These are phyloP conservation scores for Nymphalis c-album DNA, from an alignment of 2,888 invertebrate genomes.

Conservation along the genomic window DNA sequence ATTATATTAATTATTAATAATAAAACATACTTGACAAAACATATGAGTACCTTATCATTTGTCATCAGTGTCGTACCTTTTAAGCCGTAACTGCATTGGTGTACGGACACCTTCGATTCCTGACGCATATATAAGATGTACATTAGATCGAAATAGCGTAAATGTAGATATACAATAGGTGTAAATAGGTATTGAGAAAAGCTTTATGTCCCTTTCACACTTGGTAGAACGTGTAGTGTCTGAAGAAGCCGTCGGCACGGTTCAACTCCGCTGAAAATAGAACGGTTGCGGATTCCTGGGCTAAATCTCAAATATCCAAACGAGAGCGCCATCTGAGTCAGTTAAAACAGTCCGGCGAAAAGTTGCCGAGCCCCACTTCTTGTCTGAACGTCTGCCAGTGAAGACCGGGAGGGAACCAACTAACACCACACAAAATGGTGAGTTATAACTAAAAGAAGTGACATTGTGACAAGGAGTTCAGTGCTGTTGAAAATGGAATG, in stretches of 20 bases:
- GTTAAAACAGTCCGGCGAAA: constrained; percentile 87
- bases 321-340: constrained; percentile 86
- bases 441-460: constrained; percentile 76
- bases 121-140: constrained; percentile 51
- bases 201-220: constrained; percentile 63
- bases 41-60: constrained; percentile 10
- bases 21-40: background rate
- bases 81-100: constrained; percentile 39
- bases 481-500: constrained; percentile 65
- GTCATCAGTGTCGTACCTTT: constrained; percentile 28
- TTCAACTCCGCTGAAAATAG: constrained; percentile 77
- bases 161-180: constrained; percentile 67
- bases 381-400: constrained; percentile 88
- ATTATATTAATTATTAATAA: constrained; percentile 2
- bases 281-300: constrained; percentile 81
- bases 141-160: constrained; percentile 78
- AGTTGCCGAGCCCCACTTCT: constrained; percentile 88
- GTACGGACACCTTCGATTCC: constrained; percentile 57
- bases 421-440: constrained; percentile 86
- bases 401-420: constrained; percentile 84
- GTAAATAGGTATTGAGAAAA: constrained; percentile 50
- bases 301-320: constrained; percentile 84
- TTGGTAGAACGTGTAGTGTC: constrained; percentile 44
- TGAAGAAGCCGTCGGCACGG: constrained; percentile 61
- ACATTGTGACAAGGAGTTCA: constrained; percentile 74